Evolutionary conservation across 2,888 invertebrate species (phyloP).

Genomic region (Lepas anatifera): DNA sequence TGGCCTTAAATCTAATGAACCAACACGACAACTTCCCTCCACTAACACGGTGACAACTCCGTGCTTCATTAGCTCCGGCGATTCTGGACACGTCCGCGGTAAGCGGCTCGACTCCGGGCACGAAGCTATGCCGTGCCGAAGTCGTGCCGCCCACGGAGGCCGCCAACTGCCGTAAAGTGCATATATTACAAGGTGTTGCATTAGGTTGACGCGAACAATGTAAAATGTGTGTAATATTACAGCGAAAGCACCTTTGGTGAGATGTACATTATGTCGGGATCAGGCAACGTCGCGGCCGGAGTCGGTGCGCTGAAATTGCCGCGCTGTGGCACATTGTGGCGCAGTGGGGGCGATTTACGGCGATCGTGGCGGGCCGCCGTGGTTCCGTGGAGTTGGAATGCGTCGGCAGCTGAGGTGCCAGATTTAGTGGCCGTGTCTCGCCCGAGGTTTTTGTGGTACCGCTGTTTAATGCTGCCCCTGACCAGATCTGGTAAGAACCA

Average conservation of each 20-base stretch:
- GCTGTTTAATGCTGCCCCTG: no score
- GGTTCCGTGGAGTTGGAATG: background rate
- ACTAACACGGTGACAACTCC: constrained; percentile 1
- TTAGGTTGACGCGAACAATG: constrained; percentile 6
- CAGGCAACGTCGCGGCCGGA: background rate
- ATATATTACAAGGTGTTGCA: constrained; percentile 10
- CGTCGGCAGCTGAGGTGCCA: no score
- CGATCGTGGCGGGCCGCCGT: background rate
- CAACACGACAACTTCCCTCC: constrained; percentile 1
- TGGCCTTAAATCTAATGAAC: constrained; percentile 2
- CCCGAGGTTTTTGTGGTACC: no score
- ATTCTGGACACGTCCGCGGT: background rate
- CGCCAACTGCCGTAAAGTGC: background rate
- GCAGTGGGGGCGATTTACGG: background rate
- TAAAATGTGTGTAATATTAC: constrained; percentile 8
- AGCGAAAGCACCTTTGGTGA: background rate
- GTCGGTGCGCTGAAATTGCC: background rate
- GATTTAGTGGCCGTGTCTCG: no score
- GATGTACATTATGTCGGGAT: background rate
- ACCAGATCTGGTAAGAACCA: no score
- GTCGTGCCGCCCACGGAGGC: background rate
- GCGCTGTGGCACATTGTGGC: background rate
- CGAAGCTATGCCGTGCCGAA: background rate
- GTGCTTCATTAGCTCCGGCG: background rate
- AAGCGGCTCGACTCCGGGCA: background rate